Conservation (phyloP, 2,113 vertebrate species). For the Sorex araneus region DNA sequence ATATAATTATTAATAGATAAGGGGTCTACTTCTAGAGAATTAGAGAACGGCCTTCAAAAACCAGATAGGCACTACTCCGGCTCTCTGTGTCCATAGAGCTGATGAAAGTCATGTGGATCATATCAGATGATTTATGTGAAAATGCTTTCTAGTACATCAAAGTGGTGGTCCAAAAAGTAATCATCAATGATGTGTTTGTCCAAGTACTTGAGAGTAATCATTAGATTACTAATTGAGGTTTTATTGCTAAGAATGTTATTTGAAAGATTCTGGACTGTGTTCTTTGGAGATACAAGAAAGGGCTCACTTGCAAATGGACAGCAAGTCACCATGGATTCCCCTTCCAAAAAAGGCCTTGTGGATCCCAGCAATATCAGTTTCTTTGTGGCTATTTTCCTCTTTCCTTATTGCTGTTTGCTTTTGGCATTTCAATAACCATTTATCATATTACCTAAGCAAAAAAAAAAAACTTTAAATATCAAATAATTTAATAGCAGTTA, state of each 20-base stretch:
- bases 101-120: not conserved
- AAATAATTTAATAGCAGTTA: not conserved
- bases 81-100: not conserved
- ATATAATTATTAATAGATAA: not conserved
- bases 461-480: not conserved
- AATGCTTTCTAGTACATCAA: slow-evolving; percentile 20
- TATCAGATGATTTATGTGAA: not conserved
- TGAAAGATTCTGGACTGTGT: not conserved
- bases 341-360: not conserved
- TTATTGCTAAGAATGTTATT: slow-evolving; percentile 57
- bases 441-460: slow-evolving; percentile 9
- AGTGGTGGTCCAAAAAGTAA: not conserved
- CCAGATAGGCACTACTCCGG: not conserved
- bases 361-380: not conserved
- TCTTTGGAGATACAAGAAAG: slow-evolving; percentile 1
- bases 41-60: not conserved
- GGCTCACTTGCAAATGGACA: not conserved
- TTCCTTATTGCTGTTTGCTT: not conserved
- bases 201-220: slow-evolving; percentile 38
- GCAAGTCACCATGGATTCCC: not conserved
- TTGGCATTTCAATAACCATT: not conserved
- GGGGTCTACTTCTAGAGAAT: not conserved
- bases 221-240: slow-evolving; percentile 33
- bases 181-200: not conserved
- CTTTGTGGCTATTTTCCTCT: not conserved